Conservation (phyloP, 2,797 vertebrate species). For the Kryptolebias ocellatus region DNA sequence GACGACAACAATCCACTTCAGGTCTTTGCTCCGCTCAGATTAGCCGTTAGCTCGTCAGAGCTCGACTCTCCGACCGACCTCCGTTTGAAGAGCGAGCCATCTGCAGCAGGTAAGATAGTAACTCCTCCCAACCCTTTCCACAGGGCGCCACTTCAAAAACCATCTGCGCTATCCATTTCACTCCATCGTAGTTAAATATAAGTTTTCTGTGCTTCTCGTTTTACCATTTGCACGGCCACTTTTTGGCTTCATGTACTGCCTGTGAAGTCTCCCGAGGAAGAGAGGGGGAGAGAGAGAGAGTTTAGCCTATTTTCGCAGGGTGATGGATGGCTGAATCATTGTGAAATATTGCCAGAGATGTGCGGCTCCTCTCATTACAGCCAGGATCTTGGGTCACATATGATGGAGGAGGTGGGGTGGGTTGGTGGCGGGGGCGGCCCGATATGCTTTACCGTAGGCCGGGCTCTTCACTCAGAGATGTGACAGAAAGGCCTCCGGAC, state of each 20-base stretch:
- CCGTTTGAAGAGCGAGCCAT: too few relatives aligned
- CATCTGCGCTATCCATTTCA: too few relatives aligned
- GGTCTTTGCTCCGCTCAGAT: too few relatives aligned
- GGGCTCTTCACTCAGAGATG: slow-evolving; percentile 47
- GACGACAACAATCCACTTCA: too few relatives aligned
- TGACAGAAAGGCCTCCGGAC: slow-evolving; percentile 44
- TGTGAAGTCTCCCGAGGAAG: background rate
- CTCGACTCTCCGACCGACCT: too few relatives aligned
- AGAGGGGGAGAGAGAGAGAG: background rate
- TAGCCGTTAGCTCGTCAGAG: too few relatives aligned
- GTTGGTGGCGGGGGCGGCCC: background rate
- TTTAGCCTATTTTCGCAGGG: slow-evolving; percentile 13
- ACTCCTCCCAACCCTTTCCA: too few relatives aligned
- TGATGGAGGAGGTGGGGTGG: background rate
- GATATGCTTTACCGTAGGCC: slow-evolving; percentile 27
- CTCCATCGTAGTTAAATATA: too few relatives aligned
- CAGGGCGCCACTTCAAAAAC: too few relatives aligned
- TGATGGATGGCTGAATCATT: slow-evolving; percentile 61
- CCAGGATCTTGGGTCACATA: slow-evolving; percentile 28
- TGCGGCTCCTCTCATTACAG: slow-evolving; percentile 37
- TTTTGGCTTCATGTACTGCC: background rate
- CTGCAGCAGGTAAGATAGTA: too few relatives aligned
- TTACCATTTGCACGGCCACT: background rate
- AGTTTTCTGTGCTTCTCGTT: too few relatives aligned
- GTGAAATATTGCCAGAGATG: slow-evolving; percentile 41